A percentile compares a stretch with the other conserved stretches of the same genome.
These are phyloP conservation scores for Endomychus coccineus DNA, from an alignment of 2,888 invertebrate species.

Conservation along the genomic window DNA sequence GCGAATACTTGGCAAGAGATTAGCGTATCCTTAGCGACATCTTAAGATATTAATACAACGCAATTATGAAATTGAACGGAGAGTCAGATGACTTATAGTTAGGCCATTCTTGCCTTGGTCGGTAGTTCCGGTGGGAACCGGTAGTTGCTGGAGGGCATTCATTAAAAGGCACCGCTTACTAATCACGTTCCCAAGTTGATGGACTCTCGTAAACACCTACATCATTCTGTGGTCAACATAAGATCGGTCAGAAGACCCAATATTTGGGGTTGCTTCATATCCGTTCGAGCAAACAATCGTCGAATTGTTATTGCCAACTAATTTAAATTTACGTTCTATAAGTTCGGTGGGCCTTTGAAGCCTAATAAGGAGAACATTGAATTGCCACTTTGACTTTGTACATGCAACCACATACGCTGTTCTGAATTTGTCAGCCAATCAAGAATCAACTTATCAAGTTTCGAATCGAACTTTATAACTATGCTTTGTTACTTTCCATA, in stretches of 20 bases:
- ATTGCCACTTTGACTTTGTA: conserved; percentile 11
- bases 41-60: conserved; percentile 39
- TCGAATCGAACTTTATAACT: neutral
- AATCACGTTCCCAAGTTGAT: conserved; percentile 35
- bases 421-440: conserved; percentile 14
- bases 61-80: conserved; percentile 37
- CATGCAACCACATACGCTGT: conserved; percentile 12
- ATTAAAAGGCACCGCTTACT: conserved; percentile 37
- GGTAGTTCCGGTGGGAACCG: conserved; percentile 15
- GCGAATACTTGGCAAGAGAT: no score
- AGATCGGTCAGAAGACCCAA: conserved; percentile 15
- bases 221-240: conserved; percentile 31
- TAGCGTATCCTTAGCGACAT: conserved; percentile 38
- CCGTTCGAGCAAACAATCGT: conserved; percentile 24
- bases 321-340: conserved; percentile 14
- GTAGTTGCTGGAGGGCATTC: conserved; percentile 31
- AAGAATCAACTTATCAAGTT: conserved; percentile 7
- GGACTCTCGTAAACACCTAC: conserved; percentile 37
- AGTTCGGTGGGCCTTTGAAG: conserved; percentile 23
- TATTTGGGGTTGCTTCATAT: conserved; percentile 22
- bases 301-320: conserved; percentile 14
- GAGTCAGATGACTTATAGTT: conserved; percentile 11
- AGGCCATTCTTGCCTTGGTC: conserved; percentile 12
- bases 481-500: no score
- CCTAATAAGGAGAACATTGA: conserved; percentile 12